Percentiles rank a stretch among this genome's conserved stretches.
phyloP scores from a whole-genome alignment of 2,888 invertebrate genomes.

The Eupithecia pulchellata region DNA sequence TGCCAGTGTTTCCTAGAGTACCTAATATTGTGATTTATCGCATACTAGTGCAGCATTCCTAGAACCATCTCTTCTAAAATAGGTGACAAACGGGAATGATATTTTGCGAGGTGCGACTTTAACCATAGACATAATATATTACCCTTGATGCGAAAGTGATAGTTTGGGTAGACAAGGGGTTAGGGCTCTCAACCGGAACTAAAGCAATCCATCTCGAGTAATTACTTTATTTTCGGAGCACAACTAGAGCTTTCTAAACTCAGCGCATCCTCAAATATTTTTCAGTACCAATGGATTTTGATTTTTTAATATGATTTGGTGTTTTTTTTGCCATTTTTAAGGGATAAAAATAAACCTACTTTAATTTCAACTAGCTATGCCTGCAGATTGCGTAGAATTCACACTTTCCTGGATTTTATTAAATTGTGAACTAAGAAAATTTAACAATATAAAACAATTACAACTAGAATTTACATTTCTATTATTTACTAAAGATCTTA shows the following conservation, averaged over 20 bases:
- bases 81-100: background rate
- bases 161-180: constrained; percentile 35
- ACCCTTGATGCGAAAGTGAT: constrained; percentile 35
- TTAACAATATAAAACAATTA: too few species aligned
- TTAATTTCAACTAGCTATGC: background rate
- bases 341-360: background rate
- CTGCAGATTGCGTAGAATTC: background rate
- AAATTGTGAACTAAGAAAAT: too few species aligned
- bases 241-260: constrained; percentile 54
- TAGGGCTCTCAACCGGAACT: constrained; percentile 54
- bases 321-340: background rate
- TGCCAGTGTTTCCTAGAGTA: constrained; percentile 9
- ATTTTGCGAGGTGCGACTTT: constrained; percentile 6
- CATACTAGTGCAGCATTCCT: background rate
- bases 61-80: background rate
- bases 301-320: background rate
- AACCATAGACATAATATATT: constrained; percentile 28
- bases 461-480: too few species aligned
- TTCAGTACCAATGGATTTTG: too few species aligned
- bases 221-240: constrained; percentile 70
- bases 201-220: constrained; percentile 70
- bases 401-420: background rate
- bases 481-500: too few species aligned
- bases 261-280: constrained; percentile 38
- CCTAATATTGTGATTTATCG: constrained; percentile 18